Evolutionary conservation across 2,888 invertebrate species (phyloP).

Genomic region (Habroteleia sp.): DNA sequence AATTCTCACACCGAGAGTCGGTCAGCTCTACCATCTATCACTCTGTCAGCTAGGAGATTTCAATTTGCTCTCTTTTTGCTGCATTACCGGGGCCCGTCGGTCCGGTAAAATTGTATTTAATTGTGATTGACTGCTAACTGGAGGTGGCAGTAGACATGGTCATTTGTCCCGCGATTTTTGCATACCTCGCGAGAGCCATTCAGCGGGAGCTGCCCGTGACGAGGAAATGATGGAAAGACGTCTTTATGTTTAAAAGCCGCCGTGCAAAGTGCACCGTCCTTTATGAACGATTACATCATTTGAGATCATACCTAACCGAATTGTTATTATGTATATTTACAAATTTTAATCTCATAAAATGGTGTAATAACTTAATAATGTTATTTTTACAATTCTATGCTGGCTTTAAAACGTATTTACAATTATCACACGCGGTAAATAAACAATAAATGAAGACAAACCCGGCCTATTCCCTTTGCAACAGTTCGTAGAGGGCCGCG

Average conservation of each 20-base stretch:
- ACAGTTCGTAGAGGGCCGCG: slow-evolving; percentile 84
- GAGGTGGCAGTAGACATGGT: slow-evolving; percentile 70
- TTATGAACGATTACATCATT: slow-evolving; percentile 30
- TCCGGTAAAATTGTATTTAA: slow-evolving; percentile 80
- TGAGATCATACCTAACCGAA: slow-evolving; percentile 51
- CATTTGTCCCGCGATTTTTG: slow-evolving; percentile 74
- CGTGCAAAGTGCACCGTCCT: slow-evolving; percentile 9
- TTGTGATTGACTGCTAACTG: slow-evolving; percentile 80
- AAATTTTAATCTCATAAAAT: slow-evolving; percentile 1
- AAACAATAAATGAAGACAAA: slow-evolving; percentile 1
- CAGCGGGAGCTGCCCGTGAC: slow-evolving; percentile 29
- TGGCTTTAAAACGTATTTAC: slow-evolving; percentile 24
- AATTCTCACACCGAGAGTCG: slow-evolving; percentile 56
- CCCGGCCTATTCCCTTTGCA: slow-evolving; percentile 41
- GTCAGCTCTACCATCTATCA: slow-evolving; percentile 75
- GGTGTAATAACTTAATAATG: slow-evolving; percentile 29
- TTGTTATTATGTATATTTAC: slow-evolving; percentile 16
- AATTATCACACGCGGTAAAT: slow-evolving; percentile 37
- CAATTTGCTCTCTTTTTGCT: slow-evolving; percentile 80
- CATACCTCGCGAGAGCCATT: slow-evolving; percentile 63
- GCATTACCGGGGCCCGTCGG: slow-evolving; percentile 73
- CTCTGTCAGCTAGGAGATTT: slow-evolving; percentile 80
- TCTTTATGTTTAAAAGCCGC: slow-evolving; percentile 26
- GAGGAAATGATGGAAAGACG: slow-evolving; percentile 48
- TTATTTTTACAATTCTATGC: slow-evolving; percentile 22